phyloP scores from a whole-genome alignment of 2,797 vertebrate species.

The Spinus olivaceus region DNA sequence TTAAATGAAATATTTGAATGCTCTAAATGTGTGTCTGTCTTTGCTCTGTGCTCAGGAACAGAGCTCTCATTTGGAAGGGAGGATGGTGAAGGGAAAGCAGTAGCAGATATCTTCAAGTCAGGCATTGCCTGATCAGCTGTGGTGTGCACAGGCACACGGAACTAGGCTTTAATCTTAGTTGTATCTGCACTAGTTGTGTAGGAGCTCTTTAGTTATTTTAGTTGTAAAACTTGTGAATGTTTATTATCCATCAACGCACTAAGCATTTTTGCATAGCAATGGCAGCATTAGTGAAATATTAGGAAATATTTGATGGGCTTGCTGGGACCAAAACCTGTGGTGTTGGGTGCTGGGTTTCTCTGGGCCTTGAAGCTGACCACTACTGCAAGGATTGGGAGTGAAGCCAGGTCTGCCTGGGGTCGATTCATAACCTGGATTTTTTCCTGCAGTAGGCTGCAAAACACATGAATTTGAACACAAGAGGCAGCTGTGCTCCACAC shows the following conservation, averaged over 20 bases:
- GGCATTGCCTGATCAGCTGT: not conserved
- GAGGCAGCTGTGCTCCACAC: not conserved
- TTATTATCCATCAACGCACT: not conserved
- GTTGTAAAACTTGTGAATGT: not conserved
- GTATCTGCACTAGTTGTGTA: not conserved
- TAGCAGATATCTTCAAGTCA: not conserved
- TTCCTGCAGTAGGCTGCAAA: not conserved
- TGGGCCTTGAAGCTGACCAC: not conserved
- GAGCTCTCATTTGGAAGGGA: not conserved
- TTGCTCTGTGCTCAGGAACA: not conserved
- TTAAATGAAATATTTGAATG: not conserved
- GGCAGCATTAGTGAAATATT: not conserved
- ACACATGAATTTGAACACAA: not conserved
- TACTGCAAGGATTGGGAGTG: not conserved
- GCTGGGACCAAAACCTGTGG: fast-evolving
- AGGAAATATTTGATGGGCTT: not conserved
- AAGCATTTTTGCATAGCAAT: not conserved
- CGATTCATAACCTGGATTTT: not conserved
- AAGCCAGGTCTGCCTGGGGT: not conserved
- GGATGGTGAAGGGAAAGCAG: not conserved
- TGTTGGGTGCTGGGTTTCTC: not conserved
- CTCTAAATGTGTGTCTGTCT: not conserved
- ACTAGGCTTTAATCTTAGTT: not conserved
- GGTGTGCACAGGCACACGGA: fast-evolving
- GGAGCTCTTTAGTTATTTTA: not conserved